Evolutionary conservation across 2,797 vertebrate species (phyloP), one percentile per base, ranked within the genome.

Genomic region (Peromyscus melanophrys): DNA sequence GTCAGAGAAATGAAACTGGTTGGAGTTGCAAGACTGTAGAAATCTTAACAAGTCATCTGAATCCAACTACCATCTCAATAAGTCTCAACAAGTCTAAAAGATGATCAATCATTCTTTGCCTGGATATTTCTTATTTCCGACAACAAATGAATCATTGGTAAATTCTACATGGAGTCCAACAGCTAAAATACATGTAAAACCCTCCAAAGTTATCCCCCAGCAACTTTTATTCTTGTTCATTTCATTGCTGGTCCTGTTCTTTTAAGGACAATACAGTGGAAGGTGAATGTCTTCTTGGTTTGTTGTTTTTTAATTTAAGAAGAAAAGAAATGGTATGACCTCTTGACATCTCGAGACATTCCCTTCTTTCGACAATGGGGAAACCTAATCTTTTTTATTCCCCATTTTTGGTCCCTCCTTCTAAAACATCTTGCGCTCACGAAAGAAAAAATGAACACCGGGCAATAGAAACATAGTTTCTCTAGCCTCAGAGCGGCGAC

Each of bases 171-270:
- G 65, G 67, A 80, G 92, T 14, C 40, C 52, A 83, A 89, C 92
- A 82, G 88, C 59, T 95, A 78, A 90, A 93, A 90, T 69, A 49
- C 31, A 86, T 55, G 67, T 59, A 90, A 93, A 97, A 78, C 4
- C 37, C 63, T 57, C 71, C 43, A n/a, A 93, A 78, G 73, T 90
- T 78, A 63, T 21, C 63, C 52, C 84, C 75, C 69, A 73, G 55
- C 55, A 90, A 96, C 92, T 96, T 83, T 86, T 49, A 92, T 46
- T 77, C 67, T 40, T 69, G 46, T 69, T 69, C 46, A 52, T 96
- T 88, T 93, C 46, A 94, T 31, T 67, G 37, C 61, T 46, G 71
- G 59, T 95, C 76, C 73, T 69, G 46, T 82, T 95, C 52, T 81
- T 87, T 96, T 69, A 77, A 83, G 37, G 89, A 85, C 71, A 86